Evolutionary conservation across 2,888 invertebrate species (phyloP).

Genomic region (Cerceris ruficornis): DNA sequence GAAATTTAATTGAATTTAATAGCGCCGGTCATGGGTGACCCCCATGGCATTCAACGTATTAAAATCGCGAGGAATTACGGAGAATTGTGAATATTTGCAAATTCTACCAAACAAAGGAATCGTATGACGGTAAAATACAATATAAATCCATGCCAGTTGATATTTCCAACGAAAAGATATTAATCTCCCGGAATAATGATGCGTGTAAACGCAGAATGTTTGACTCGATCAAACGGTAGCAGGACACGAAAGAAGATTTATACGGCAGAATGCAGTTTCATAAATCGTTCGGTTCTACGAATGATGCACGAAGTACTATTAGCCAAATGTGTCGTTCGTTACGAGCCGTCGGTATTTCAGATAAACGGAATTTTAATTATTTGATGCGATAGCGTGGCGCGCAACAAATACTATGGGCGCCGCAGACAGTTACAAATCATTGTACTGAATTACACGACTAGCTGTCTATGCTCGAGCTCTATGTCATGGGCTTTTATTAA

Average conservation of each 20-base stretch:
- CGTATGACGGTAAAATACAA: too few species aligned
- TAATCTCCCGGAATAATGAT: constrained; percentile 7
- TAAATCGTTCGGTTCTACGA: constrained; percentile 43
- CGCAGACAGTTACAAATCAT: constrained; percentile 19
- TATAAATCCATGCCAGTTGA: too few species aligned
- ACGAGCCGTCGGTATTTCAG: constrained; percentile 17
- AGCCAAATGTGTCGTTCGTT: constrained; percentile 55
- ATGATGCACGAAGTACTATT: constrained; percentile 40
- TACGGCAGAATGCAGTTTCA: constrained; percentile 2
- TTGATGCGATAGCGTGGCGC: constrained; percentile 2
- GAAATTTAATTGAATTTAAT: too few species aligned
- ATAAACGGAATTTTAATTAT: constrained; percentile 58
- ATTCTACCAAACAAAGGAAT: too few species aligned
- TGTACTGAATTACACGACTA: constrained; percentile 12
- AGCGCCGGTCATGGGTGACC: too few species aligned
- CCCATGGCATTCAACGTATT: too few species aligned
- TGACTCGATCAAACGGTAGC: constrained; percentile 43
- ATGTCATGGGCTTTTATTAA: too few species aligned
- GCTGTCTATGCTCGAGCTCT: not conserved
- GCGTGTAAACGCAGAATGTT: constrained; percentile 23
- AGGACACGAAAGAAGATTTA: constrained; percentile 27
- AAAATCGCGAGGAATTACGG: too few species aligned
- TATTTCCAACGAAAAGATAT: too few species aligned
- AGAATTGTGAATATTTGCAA: too few species aligned
- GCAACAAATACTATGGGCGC: not conserved